phyloP scores from a whole-genome alignment of 2,797 vertebrate genomes.

The Mus minutoides region DNA sequence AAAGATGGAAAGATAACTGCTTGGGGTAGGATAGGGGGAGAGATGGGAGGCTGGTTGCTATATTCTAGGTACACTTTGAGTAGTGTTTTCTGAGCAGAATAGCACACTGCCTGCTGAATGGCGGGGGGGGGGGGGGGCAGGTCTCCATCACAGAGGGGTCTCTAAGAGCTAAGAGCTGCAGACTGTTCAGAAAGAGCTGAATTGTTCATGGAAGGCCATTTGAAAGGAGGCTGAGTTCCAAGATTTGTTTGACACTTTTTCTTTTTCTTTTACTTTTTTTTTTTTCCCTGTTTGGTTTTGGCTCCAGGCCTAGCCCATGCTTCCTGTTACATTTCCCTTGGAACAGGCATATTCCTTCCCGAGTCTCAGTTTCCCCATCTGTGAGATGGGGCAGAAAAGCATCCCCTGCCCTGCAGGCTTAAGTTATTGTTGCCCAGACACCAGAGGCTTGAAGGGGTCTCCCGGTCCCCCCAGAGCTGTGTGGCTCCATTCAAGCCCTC shows the following conservation, averaged over 20 bases:
- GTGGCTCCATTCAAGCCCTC: neutral
- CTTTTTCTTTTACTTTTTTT: no score
- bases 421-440: neutral
- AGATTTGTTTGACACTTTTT: neutral
- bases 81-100: neutral
- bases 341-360: neutral
- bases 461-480: neutral
- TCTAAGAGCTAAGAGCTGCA: neutral
- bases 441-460: neutral
- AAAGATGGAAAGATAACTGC: neutral
- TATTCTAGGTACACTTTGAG: neutral
- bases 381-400: neutral
- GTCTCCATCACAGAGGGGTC: neutral
- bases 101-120: neutral
- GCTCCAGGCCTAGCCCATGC: neutral
- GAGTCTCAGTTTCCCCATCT: slow-evolving; percentile 19
- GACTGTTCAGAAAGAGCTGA: neutral
- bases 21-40: neutral
- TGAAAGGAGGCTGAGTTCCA: neutral
- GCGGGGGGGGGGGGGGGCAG: fast-evolving
- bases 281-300: neutral
- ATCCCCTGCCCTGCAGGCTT: neutral
- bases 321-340: neutral
- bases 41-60: neutral
- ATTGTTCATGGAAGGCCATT: neutral